Evolutionary conservation across 1,140 invertebrate species (phyloP).

Genomic region (Helicorthomorpha holstii): DNA sequence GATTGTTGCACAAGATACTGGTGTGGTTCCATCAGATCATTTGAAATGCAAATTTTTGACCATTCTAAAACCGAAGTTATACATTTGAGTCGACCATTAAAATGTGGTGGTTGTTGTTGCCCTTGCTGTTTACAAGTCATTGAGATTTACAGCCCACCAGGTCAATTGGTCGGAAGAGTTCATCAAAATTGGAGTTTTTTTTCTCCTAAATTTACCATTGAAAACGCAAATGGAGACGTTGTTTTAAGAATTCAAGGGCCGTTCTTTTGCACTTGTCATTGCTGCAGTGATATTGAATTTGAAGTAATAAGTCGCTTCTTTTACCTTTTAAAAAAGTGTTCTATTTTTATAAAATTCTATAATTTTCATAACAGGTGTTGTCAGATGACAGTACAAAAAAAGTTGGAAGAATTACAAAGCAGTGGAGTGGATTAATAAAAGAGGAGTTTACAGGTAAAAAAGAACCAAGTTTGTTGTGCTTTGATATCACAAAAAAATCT

Average conservation of each 20-base stretch:
- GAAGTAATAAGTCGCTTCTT: slow-evolving; percentile 23
- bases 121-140: slow-evolving; percentile 70
- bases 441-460: slow-evolving; percentile 27
- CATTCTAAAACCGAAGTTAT: slow-evolving; percentile 59
- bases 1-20: slow-evolving; percentile 58
- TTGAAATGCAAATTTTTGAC: slow-evolving; percentile 73
- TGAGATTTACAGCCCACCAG: slow-evolving; percentile 52
- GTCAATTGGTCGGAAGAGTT: slow-evolving; percentile 52
- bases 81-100: slow-evolving; percentile 49
- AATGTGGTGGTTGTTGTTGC: slow-evolving; percentile 58
- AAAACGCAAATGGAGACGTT: slow-evolving; percentile 53
- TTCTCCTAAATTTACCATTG: slow-evolving; percentile 56
- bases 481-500: too few relatives aligned
- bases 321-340: neutral
- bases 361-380: slow-evolving; percentile 9
- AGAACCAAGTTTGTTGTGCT: too few relatives aligned
- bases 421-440: slow-evolving; percentile 27
- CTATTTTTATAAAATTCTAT: neutral
- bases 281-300: slow-evolving; percentile 63
- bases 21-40: slow-evolving; percentile 55
- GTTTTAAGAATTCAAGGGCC: slow-evolving; percentile 71
- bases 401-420: slow-evolving; percentile 28
- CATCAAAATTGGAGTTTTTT: slow-evolving; percentile 65
- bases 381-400: slow-evolving; percentile 17
- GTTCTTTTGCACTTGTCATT: slow-evolving; percentile 56